phyloP scores from a whole-genome alignment of 2,888 invertebrate species.

The Hemithea aestivaria region DNA sequence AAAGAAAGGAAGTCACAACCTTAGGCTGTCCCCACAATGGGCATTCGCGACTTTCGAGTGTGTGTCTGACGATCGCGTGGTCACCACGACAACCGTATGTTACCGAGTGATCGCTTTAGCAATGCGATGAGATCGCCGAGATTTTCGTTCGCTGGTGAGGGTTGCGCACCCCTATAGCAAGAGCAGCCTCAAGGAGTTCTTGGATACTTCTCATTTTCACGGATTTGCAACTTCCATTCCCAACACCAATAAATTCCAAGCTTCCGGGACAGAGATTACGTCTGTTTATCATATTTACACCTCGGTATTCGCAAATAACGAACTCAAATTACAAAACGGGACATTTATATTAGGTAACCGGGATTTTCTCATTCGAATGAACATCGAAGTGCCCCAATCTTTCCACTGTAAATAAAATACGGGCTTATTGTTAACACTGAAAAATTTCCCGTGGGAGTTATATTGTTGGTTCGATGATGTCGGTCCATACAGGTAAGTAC shows the following conservation, averaged over 20 bases:
- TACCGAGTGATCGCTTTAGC: too few relatives aligned
- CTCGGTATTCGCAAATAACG: conserved; percentile 17
- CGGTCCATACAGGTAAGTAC: conserved; percentile 27
- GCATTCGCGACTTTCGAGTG: too few relatives aligned
- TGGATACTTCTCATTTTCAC: too few relatives aligned
- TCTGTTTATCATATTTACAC: conserved; percentile 12
- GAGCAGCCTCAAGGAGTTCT: too few relatives aligned
- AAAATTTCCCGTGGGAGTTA: conserved; percentile 43
- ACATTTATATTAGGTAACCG: conserved; percentile 29
- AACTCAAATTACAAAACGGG: conserved; percentile 20
- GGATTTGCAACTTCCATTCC: too few relatives aligned
- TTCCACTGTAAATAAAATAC: conserved; percentile 40
- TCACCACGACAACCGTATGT: too few relatives aligned
- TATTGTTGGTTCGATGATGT: conserved; percentile 40
- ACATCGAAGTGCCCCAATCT: conserved; percentile 33
- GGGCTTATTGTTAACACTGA: conserved; percentile 43
- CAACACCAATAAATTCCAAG: neutral
- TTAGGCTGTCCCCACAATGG: too few relatives aligned
- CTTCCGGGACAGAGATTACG: conserved; percentile 17
- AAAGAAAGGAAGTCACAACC: too few relatives aligned
- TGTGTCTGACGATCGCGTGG: too few relatives aligned
- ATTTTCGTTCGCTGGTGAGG: too few relatives aligned
- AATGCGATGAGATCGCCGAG: too few relatives aligned
- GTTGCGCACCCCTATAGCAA: too few relatives aligned
- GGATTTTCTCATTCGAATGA: conserved; percentile 30